Evolutionary conservation across 2,797 vertebrate genomes (phyloP).

Genomic region (Protosalanx chinensis): DNA sequence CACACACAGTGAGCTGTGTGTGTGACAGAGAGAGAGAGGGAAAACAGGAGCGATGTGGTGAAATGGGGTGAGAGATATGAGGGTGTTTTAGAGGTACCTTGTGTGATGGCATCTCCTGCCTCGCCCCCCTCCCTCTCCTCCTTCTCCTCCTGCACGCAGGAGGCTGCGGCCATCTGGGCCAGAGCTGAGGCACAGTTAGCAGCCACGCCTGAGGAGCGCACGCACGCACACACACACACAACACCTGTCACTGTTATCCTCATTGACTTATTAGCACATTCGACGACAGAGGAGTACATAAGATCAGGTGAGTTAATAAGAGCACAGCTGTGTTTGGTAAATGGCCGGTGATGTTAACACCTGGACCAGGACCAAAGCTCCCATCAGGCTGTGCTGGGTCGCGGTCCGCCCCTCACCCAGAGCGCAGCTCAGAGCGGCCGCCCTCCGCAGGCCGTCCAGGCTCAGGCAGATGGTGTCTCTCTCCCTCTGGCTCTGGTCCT

Average conservation of each 20-base stretch:
- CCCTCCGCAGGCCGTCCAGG: slow-evolving; percentile 89
- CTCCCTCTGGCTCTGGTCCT: slow-evolving; percentile 92
- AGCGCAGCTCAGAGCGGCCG: slow-evolving; percentile 90
- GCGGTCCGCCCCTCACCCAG: slow-evolving; percentile 73
- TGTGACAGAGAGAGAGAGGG: background rate
- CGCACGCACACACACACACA: slow-evolving; percentile 18
- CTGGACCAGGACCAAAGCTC: background rate
- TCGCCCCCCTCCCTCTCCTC: slow-evolving; percentile 85
- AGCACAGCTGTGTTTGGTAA: background rate
- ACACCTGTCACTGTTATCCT: background rate
- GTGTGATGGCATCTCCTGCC: slow-evolving; percentile 82
- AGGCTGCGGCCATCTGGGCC: slow-evolving; percentile 96
- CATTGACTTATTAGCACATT: background rate
- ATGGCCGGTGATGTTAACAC: background rate
- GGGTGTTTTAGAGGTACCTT: slow-evolving; percentile 72
- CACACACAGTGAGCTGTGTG: slow-evolving; percentile 3
- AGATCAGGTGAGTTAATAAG: background rate
- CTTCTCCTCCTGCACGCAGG: slow-evolving; percentile 93
- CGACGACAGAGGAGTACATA: background rate
- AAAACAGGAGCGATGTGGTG: too few relatives aligned
- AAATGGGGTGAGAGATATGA: background rate
- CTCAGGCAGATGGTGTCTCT: slow-evolving; percentile 93
- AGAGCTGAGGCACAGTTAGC: slow-evolving; percentile 95
- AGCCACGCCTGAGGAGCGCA: slow-evolving; percentile 80
- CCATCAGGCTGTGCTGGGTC: background rate